Conservation (phyloP, 2,888 invertebrate species). For the Ormia ochracea region DNA sequence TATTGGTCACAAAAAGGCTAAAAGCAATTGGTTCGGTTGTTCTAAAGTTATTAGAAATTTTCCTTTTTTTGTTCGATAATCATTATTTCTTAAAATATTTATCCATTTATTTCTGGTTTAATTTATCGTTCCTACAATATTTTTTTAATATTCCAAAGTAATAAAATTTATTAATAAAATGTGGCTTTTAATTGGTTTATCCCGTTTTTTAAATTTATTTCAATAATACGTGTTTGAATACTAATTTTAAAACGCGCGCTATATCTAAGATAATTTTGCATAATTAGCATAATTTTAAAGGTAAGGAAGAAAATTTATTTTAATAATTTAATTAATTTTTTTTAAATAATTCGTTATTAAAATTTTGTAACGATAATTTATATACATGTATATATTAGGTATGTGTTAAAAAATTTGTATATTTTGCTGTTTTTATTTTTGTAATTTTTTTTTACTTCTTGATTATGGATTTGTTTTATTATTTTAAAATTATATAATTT, state of each 20-base stretch:
- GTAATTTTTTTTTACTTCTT: not conserved
- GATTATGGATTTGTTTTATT: too few relatives aligned
- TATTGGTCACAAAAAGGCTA: not conserved
- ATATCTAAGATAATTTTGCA: constrained; percentile 14
- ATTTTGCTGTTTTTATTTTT: not conserved
- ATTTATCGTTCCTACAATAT: not conserved
- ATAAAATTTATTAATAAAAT: constrained; percentile 9
- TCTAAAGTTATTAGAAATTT: constrained; percentile 15
- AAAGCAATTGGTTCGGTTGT: not conserved
- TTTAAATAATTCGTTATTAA: not conserved
- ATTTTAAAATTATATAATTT: not conserved
- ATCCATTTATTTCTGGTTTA: not conserved
- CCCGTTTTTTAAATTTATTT: constrained; percentile 39
- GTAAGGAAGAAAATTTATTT: constrained; percentile 5
- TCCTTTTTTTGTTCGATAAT: constrained; percentile 1
- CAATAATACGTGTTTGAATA: constrained; percentile 1
- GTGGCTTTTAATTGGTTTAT: constrained; percentile 18
- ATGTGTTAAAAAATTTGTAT: too few relatives aligned
- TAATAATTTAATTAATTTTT: constrained; percentile 7
- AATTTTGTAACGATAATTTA: too few relatives aligned
- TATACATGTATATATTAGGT: too few relatives aligned
- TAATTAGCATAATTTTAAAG: constrained; percentile 3
- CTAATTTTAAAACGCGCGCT: constrained; percentile 38
- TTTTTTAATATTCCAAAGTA: constrained; percentile 24
- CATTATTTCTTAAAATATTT: not conserved